Conservation (phyloP, 1,140 invertebrate genomes). For the Neoseiulus cucumeris region DNA sequence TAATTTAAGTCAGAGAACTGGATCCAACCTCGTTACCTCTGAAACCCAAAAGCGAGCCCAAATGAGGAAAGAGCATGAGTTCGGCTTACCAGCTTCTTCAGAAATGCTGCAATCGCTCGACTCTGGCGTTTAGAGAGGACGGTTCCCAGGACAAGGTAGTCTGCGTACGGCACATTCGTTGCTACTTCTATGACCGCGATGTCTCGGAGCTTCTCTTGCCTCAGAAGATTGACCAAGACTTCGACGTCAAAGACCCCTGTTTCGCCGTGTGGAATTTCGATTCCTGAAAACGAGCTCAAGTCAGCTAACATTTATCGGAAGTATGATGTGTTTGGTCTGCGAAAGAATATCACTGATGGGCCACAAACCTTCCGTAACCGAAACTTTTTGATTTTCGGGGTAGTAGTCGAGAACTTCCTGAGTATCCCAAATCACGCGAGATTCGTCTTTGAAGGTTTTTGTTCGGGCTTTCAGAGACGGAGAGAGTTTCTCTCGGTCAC, state of each 20-base stretch:
- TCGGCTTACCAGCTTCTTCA: constrained; percentile 49
- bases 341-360: neutral
- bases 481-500: neutral
- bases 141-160: constrained; percentile 56
- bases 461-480: neutral
- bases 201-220: constrained; percentile 51
- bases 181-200: constrained; percentile 61
- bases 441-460: neutral
- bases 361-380: neutral
- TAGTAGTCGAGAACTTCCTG: neutral
- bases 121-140: constrained; percentile 51
- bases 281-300: neutral
- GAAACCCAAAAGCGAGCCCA: too few relatives aligned
- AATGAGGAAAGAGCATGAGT: neutral
- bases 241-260: constrained; percentile 65
- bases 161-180: constrained; percentile 48
- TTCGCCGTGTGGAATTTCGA: constrained; percentile 41
- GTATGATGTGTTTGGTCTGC: neutral
- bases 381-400: neutral
- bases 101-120: constrained; percentile 46
- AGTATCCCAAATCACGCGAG: neutral
- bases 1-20: too few relatives aligned
- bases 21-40: too few relatives aligned
- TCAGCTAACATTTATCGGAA: neutral
- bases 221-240: constrained; percentile 53